Evolutionary conservation across 2,797 vertebrate species (phyloP), one percentile per base, ranked within the genome.

Genomic region (Glossophaga mutica): DNA sequence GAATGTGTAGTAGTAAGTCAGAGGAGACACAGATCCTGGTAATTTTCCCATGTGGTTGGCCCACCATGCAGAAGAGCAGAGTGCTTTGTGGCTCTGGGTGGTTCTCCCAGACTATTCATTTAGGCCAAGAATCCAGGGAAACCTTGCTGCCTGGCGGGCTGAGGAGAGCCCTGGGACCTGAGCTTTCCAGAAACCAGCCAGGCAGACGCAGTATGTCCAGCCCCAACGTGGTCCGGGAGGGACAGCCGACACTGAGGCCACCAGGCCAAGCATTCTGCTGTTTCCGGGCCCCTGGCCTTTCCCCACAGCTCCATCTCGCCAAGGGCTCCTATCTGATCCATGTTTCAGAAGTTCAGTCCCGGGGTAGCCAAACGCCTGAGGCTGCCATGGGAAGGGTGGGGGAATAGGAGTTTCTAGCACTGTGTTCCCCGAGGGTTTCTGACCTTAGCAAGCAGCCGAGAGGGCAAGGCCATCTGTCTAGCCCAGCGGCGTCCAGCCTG

Each of bases 291-390:
- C 93, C 67, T 90, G 46, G 44, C 67, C 26, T 42, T 1, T 26
- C 74, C 71, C 1, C 37, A 15, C 14, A 0, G 24, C 73, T 52
- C 95, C 34, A 0, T 48, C 26, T 83, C 29, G 1, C 85, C 15
- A 39, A 74, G 52, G 8, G 6, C 94, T 77, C 48, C 59, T 44
- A 52, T 84, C 65, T 15, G 89, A 94, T 87, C 48, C 2, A 8
- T 2, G 1, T 76, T 84, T 74, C 70, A 21, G 46, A 50, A 93
- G 97, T 92, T 96, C 97, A 95, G 1, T 48, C 67, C 83, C 52
- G 34, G 86, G 76, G 68, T 57, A 90, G 94, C 77, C 87, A 50
- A 62, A 46, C 88, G 82, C 79, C 6, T 0, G 11, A 42, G 59
- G 39, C 87, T 88, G 89, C 0, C 55, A 2, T 0, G 8, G 50